Evolutionary conservation across 2,888 invertebrate genomes (phyloP), one percentile per base, ranked within the genome.

Genomic region (Pristionchus fissidentatus): DNA sequence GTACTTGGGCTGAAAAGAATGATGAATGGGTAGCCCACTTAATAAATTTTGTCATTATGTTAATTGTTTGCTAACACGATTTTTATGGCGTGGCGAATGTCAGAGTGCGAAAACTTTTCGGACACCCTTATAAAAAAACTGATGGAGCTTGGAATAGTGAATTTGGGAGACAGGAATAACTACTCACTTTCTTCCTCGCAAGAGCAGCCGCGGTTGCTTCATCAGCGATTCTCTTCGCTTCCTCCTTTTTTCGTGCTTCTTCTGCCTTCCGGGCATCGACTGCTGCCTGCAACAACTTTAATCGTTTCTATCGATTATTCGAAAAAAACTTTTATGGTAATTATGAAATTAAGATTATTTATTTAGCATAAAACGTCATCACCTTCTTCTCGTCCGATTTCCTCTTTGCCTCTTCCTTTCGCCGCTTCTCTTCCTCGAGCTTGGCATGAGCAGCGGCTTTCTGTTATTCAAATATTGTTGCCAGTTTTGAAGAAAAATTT

Each of bases 191-290:
- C 73, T 85, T 86, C 22, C 84, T 85, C 49, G 85, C 60, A 29
- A 78, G 46, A 26, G 70, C 41, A 13, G 83, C 73, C 29, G 84
- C 84, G 66, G 83, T 79, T n/a, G 83, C 49, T 80, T 86, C 85
- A 3, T 84, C 73, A 41, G 75, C 73, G 15, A 41, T 15, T 26
- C 41, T 66, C 26, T 83, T 77, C 3, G 81, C 83, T 1, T 46
- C 70, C 32, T 83, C 43, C n/a, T 80, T 32, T 32, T 84, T 85
- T 32, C 73, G 13, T 7, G 79, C 83, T 81, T 60, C 85, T 26
- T 80, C 81, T 0, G 75, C 46, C 35, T 79, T 83, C 57, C 78
- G 78, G 13, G 38, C 26, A 26, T 84, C 85, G 46, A 46, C 73
- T 84, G 84, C 38, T 75, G 85, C 82, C 84, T 66, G 22, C 26